phyloP scores from a whole-genome alignment of 2,113 vertebrate genomes.

The Cephalopterus ornatus region DNA sequence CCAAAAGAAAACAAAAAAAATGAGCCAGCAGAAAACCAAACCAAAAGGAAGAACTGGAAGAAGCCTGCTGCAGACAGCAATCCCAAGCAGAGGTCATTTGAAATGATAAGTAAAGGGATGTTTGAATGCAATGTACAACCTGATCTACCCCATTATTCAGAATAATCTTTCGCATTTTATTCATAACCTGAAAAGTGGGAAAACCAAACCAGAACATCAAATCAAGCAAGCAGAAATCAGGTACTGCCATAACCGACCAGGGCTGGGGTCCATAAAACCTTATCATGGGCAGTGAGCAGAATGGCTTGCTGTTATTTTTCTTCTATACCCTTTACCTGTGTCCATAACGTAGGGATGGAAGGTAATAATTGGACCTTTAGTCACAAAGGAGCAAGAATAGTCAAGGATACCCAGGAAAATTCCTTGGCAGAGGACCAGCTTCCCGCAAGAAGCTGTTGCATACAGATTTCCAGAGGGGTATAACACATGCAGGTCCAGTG shows the following conservation, averaged over 20 bases:
- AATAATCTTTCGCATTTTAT: background rate
- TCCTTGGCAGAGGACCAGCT: conserved; percentile 33
- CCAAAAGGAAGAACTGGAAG: background rate
- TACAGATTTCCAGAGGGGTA: background rate
- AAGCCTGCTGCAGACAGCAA: background rate
- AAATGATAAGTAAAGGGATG: background rate
- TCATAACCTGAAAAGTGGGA: background rate
- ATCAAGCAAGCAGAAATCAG: background rate
- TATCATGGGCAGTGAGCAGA: background rate
- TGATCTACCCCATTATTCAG: background rate
- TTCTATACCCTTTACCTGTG: background rate
- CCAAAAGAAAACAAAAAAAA: conserved; percentile 1
- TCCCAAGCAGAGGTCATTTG: background rate
- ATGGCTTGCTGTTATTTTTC: background rate
- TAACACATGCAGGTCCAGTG: background rate
- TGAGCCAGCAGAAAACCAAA: background rate
- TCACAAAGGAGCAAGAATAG: background rate
- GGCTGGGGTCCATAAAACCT: background rate
- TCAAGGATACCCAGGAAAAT: conserved; percentile 31
- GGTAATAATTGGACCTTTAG: background rate
- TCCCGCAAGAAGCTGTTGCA: background rate
- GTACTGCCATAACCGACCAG: background rate
- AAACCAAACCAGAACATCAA: background rate
- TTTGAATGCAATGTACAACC: background rate
- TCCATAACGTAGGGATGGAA: background rate